Base-by-base conservation (phyloP, 2,888 invertebrate genomes). In the Mongoloraphidia duomilia region DNA sequence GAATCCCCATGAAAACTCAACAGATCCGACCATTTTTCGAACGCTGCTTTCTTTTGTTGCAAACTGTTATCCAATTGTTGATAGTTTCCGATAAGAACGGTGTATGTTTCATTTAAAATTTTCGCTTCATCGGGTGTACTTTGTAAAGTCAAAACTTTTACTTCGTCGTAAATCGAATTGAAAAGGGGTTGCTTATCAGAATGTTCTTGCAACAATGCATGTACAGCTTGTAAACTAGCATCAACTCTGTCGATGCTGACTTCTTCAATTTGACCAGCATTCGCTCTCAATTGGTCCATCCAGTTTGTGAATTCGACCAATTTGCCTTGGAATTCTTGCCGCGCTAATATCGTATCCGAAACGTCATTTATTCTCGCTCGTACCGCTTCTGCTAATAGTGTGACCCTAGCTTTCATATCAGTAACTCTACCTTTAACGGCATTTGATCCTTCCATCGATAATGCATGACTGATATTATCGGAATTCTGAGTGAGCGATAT, bases 21-120 rank as follows among this genome's bases (percentile, higher is more conserved):
- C 33, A 92, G 73, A 58, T 89, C 88, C 0, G 79, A 79, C 89
- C 92, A 90, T 60, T 84, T 85, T 61, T 88, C 84, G 33, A 91
- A 64, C 4, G 81, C 75, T 0, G 71, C 72, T 62, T 84, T 86
- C 65, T 86, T 87, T 57, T 81, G 77, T 57, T 79, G 75, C 55
- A 91, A 74, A 56, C 80, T 79, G 38, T 77, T 78, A 60, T 86
- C 85, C 37, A 90, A 72, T 9, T 78, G 74, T 66, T 88, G 84
- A 60, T 88, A 92, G 59, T 83, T 81, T 41, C 80, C 75, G 12
- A 85, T 83, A 46, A 92, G 70, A 17, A 79, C 76, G 0, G 83
- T 80, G 60, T 89, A 90, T 1, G 82, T 79, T 53, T 85, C 81
- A 57, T 83, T 81, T 3, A 92, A 66, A 1, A 78, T 71, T 48